These are phyloP conservation scores for Ptilonorhynchus violaceus DNA, from an alignment of 2,113 vertebrate species.

Conservation along the genomic window DNA sequence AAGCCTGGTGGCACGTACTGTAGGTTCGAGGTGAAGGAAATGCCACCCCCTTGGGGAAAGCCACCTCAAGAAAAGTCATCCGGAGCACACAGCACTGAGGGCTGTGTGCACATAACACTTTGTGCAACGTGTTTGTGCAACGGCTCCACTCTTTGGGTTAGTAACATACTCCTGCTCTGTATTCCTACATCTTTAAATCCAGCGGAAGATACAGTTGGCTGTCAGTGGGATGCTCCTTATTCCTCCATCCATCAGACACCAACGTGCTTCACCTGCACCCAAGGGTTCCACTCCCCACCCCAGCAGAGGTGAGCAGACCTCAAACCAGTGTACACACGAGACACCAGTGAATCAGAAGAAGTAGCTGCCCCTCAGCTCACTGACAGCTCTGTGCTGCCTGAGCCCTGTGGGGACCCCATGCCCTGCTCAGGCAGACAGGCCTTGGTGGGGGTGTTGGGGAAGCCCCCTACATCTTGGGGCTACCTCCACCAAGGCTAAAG, in stretches of 20 bases:
- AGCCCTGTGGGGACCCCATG: background rate
- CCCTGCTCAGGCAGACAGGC: background rate
- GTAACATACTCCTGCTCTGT: background rate
- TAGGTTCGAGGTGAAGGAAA: background rate
- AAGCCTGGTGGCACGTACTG: rapidly evolving
- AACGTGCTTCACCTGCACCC: background rate
- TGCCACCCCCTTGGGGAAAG: background rate
- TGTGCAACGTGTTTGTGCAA: background rate
- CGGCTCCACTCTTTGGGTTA: background rate
- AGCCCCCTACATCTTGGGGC: background rate
- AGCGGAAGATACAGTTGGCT: background rate
- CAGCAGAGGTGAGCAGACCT: background rate
- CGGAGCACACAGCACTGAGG: background rate
- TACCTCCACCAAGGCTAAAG: background rate
- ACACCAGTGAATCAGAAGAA: background rate
- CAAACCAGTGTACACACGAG: background rate
- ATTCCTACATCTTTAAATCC: background rate
- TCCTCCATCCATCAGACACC: background rate
- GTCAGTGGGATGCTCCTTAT: background rate
- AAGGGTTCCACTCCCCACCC: background rate
- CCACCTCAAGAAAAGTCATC: background rate
- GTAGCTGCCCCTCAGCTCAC: background rate
- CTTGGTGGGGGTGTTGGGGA: background rate
- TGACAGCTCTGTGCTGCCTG: background rate
- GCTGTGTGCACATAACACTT: background rate